Evolutionary conservation across 2,113 vertebrate genomes (phyloP).

Genomic region (Engraulis encrasicolus): DNA sequence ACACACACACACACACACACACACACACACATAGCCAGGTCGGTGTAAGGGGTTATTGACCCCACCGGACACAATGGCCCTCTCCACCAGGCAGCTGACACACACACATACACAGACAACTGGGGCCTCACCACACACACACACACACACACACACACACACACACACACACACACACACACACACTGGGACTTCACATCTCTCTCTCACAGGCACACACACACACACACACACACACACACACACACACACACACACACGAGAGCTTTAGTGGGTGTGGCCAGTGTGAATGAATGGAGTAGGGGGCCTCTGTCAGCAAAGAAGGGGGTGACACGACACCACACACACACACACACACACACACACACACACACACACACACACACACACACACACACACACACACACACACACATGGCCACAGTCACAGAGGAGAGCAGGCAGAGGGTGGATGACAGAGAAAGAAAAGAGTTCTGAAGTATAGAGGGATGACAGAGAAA

Average conservation of each 20-base stretch:
- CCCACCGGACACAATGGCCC: too few species aligned
- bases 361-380: not conserved
- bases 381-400: conserved; percentile 38
- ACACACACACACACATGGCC: not conserved
- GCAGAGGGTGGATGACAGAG: too few species aligned
- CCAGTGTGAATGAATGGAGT: not conserved
- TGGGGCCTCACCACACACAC: not conserved
- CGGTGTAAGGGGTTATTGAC: too few species aligned
- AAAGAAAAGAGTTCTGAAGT: too few species aligned
- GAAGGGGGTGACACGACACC: not conserved
- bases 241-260: not conserved
- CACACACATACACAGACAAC: too few species aligned
- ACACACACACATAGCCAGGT: too few species aligned
- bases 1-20: not conserved
- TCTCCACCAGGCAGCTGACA: too few species aligned
- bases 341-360: not conserved
- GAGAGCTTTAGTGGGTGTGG: not conserved
- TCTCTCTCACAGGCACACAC: not conserved
- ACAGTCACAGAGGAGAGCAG: not conserved
- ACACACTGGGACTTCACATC: not conserved
- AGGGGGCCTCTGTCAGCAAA: not conserved
- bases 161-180: not conserved
- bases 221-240: not conserved
- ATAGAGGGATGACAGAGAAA: too few species aligned
- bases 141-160: not conserved